Conservation (phyloP, 2,888 invertebrate genomes). For the Lithophane semibrunnea region DNA sequence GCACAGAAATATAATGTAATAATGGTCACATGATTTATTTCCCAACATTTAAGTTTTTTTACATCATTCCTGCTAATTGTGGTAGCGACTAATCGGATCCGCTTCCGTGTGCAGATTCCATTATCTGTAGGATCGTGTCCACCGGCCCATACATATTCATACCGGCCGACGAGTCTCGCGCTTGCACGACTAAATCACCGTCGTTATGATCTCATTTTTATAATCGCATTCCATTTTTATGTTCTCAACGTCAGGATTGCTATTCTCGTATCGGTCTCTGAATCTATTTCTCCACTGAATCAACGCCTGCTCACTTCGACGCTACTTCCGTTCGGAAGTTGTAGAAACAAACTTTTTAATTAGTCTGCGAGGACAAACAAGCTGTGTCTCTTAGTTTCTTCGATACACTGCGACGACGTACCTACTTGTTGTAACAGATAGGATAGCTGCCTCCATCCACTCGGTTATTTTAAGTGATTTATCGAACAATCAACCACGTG, state of each 20-base stretch:
- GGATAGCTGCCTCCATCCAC: conserved; percentile 55
- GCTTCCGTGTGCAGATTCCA: conserved; percentile 87
- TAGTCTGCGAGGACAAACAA: conserved; percentile 90
- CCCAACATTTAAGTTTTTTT: conserved; percentile 67
- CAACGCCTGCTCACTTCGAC: conserved; percentile 81
- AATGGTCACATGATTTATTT: conserved; percentile 15
- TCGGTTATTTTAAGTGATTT: conserved; percentile 76
- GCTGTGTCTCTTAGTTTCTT: conserved; percentile 85
- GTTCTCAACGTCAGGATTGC: conserved; percentile 28
- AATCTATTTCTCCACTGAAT: conserved; percentile 83
- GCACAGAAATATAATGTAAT: not conserved
- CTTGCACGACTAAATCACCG: conserved; percentile 76
- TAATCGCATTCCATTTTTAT: conserved; percentile 46
- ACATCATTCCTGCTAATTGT: conserved; percentile 79
- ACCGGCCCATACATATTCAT: conserved; percentile 87
- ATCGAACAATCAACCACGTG: conserved; percentile 67
- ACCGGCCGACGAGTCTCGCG: conserved; percentile 74
- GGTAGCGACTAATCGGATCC: conserved; percentile 84
- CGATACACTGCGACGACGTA: conserved; percentile 76
- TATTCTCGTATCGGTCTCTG: conserved; percentile 70
- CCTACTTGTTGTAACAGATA: conserved; percentile 76
- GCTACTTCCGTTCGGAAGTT: conserved; percentile 84
- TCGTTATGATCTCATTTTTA: conserved; percentile 73
- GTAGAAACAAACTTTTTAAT: conserved; percentile 89
- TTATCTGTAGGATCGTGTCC: conserved; percentile 86